Conservation (phyloP, 2,888 invertebrate species). For the Pecten maximus region DNA sequence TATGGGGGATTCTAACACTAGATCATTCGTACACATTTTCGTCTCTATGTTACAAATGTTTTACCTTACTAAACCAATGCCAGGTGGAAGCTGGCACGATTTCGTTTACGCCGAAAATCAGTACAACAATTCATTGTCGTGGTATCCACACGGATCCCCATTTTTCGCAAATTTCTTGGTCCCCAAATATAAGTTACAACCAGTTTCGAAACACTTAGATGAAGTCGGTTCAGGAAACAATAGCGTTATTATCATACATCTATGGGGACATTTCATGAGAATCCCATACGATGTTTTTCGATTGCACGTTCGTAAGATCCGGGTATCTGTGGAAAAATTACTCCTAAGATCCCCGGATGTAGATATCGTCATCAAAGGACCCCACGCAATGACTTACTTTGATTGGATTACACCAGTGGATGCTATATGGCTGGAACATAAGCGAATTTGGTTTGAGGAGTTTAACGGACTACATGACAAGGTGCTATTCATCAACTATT, state of each 20-base stretch:
- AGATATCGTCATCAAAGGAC: not conserved
- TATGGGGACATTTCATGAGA: constrained; percentile 14
- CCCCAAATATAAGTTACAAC: not conserved
- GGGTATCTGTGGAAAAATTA: not conserved
- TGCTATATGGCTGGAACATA: not conserved
- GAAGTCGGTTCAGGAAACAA: not conserved
- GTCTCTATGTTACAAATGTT: not conserved
- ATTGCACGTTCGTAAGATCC: not conserved
- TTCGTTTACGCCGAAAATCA: not conserved
- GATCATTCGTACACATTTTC: not conserved
- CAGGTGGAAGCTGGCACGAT: not conserved
- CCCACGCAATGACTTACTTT: not conserved
- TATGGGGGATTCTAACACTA: constrained; percentile 41
- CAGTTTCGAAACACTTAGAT: not conserved
- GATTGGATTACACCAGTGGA: not conserved
- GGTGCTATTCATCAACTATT: not conserved
- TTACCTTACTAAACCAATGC: not conserved
- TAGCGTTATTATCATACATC: not conserved
- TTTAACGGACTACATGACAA: not conserved
- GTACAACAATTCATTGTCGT: not conserved
- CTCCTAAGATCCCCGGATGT: not conserved
- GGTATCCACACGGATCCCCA: not conserved
- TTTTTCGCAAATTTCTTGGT: not conserved
- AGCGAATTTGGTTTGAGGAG: not conserved
- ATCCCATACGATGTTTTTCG: not conserved